Evolutionary conservation across 53 echinoderm and acorn worm genomes (phyloP), one percentile per base, ranked within the genome.

Genomic region (Echinarachnius parma): DNA sequence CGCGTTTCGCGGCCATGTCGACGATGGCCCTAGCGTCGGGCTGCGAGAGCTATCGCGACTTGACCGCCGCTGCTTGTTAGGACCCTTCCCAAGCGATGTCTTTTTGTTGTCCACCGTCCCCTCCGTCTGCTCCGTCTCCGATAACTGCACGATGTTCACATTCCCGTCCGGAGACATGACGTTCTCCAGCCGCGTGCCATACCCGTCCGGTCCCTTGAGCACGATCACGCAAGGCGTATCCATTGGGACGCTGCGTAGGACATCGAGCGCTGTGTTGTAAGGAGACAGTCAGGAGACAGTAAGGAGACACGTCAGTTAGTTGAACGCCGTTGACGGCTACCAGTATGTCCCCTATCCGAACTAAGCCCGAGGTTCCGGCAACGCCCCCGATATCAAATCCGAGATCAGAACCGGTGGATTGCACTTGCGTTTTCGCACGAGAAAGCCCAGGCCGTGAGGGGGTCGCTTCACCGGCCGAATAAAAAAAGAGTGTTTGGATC

Each of bases 341-440:
- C 15, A 95, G 83, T 18, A 91, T 84, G 53, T 95, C 96, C 57
- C 96, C 91, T 25, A 95, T 85, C 34, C 85, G 86, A 18, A 95
- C 84, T 15, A 95, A 58, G 18, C 90, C 84, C 31, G 91, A 87
- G 32, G 87, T 91, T 67, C 91, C 96, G 10, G 96, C 96, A 9
- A 91, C 96, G 4, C 96, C 96, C 91, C 96, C 46, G 87, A 84
- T 50, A 91, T 91, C 18, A 95, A 85, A 61, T 95, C 96, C 36
- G 96, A 95, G 4, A 95, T 87, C 11, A 95, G 77, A 34, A 95
- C 90, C 20, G 96, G 91, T 4, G 96, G 96, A 60, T 95, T 95
- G 70, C 84, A 85, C 48, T 95, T 95, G 49, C 96, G 87, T 75
- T 94, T 94, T 62, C 94, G 81, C 67, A 94, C 94, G n/a, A 94